Evolutionary conservation across 2,888 invertebrate species (phyloP).

Genomic region (Nymphalis urticae): DNA sequence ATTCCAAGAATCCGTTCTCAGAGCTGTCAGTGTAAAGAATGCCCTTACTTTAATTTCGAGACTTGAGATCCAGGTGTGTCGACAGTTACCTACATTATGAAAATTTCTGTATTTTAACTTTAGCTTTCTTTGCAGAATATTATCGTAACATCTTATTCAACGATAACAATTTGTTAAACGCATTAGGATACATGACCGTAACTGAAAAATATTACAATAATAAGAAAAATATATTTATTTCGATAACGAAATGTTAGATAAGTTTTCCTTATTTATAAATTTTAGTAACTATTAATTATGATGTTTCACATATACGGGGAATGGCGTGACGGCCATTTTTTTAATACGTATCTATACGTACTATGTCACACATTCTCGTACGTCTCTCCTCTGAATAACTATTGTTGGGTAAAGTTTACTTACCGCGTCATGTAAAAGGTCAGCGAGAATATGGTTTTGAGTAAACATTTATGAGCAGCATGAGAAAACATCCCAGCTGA

Average conservation of each 20-base stretch:
- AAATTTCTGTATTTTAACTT: slow-evolving; percentile 2
- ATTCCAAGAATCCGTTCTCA: slow-evolving; percentile 13
- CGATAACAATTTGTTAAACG: background rate
- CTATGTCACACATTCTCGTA: background rate
- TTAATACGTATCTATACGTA: background rate
- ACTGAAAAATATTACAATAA: too few relatives aligned
- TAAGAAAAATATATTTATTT: too few relatives aligned
- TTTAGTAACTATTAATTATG: too few relatives aligned
- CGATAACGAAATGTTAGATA: too few relatives aligned
- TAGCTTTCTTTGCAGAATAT: background rate
- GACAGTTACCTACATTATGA: slow-evolving; percentile 14
- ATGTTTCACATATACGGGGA: too few relatives aligned
- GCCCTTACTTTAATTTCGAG: slow-evolving; percentile 16
- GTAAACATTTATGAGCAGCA: slow-evolving; percentile 7
- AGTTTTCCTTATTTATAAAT: too few relatives aligned
- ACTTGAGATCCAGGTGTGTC: slow-evolving; percentile 19
- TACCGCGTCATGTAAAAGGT: slow-evolving; percentile 12
- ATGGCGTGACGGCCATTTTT: too few relatives aligned
- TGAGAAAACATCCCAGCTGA: too few relatives aligned
- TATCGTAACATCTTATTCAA: background rate
- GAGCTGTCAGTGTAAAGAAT: slow-evolving; percentile 21
- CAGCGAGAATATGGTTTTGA: slow-evolving; percentile 6
- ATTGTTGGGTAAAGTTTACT: slow-evolving; percentile 12
- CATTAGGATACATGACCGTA: too few relatives aligned
- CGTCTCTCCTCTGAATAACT: slow-evolving; percentile 8